Conservation (phyloP, 2,888 invertebrate genomes). For the Gymnoscelis rufifasciata region DNA sequence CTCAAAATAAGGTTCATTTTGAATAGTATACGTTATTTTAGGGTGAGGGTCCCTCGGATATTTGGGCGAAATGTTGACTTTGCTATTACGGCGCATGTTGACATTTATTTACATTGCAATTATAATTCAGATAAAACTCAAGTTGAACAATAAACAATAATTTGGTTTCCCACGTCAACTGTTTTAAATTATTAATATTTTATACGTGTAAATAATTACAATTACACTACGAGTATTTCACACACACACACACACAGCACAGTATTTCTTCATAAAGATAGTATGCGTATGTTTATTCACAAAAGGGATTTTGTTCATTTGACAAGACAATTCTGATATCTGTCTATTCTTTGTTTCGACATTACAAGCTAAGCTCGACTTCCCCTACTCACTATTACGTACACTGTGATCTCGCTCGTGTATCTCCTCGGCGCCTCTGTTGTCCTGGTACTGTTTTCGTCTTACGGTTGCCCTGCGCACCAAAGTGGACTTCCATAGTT, state of each 20-base stretch:
- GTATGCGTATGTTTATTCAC: too few relatives aligned
- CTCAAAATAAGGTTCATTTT: constrained; percentile 22
- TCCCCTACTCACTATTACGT: neutral
- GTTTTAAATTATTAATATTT: too few relatives aligned
- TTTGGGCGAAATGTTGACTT: constrained; percentile 57
- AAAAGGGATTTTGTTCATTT: too few relatives aligned
- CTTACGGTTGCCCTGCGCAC: constrained; percentile 30
- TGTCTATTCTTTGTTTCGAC: too few relatives aligned
- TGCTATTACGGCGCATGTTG: constrained; percentile 54
- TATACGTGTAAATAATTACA: too few relatives aligned
- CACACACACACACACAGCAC: too few relatives aligned
- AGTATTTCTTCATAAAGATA: too few relatives aligned
- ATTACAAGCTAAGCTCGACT: neutral
- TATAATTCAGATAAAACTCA: constrained; percentile 21
- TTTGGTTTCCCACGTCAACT: constrained; percentile 6
- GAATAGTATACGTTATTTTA: constrained; percentile 11
- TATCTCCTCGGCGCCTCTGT: constrained; percentile 31
- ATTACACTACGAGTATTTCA: too few relatives aligned
- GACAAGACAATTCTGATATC: too few relatives aligned
- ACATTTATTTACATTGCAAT: constrained; percentile 56
- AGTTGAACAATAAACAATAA: constrained; percentile 12
- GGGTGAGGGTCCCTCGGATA: constrained; percentile 42
- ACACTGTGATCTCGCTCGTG: constrained; percentile 3
- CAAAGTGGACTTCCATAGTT: constrained; percentile 26
- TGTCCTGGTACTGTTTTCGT: constrained; percentile 52